phyloP scores from a whole-genome alignment of 53 echinoderm and acorn worm genomes.

The Holothuria leucospilota region DNA sequence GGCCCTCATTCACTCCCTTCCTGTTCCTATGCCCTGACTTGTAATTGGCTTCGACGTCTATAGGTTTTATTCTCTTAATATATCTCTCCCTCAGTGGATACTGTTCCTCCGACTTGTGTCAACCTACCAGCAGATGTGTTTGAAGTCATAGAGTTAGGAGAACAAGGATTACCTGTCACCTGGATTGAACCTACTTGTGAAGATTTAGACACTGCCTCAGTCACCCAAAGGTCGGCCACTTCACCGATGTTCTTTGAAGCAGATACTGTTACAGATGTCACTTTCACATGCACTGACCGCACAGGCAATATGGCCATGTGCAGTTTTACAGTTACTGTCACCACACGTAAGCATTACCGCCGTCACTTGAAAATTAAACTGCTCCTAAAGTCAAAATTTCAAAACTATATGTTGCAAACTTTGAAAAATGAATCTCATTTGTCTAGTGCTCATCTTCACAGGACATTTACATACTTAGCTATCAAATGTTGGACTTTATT shows the following conservation, averaged over 20 bases:
- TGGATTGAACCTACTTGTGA: constrained; percentile 19
- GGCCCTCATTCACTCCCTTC: no score
- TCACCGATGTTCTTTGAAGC: constrained; percentile 5
- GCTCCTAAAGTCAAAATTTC: no score
- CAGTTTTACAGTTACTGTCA: constrained; percentile 45
- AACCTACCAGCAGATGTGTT: constrained; percentile 9
- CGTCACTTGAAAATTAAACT: no score
- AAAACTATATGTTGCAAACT: no score
- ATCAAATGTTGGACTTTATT: no score
- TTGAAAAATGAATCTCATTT: no score
- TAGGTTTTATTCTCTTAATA: no score
- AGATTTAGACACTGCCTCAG: constrained; percentile 9
- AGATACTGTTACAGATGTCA: not conserved
- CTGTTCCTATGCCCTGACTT: no score
- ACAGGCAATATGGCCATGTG: constrained; percentile 20
- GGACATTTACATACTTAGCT: no score
- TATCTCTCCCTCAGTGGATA: constrained; percentile 2
- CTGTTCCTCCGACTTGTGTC: not conserved
- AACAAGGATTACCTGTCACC: not conserved
- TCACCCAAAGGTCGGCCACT: not conserved
- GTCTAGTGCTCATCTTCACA: no score
- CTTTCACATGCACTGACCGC: constrained; percentile 40
- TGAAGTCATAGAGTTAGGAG: constrained; percentile 13
- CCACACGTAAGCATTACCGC: constrained; percentile 5
- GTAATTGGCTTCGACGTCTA: no score